Evolutionary conservation across 2,113 vertebrate genomes (phyloP), one percentile per base, ranked within the genome.

Genomic region (Carassius auratus): DNA sequence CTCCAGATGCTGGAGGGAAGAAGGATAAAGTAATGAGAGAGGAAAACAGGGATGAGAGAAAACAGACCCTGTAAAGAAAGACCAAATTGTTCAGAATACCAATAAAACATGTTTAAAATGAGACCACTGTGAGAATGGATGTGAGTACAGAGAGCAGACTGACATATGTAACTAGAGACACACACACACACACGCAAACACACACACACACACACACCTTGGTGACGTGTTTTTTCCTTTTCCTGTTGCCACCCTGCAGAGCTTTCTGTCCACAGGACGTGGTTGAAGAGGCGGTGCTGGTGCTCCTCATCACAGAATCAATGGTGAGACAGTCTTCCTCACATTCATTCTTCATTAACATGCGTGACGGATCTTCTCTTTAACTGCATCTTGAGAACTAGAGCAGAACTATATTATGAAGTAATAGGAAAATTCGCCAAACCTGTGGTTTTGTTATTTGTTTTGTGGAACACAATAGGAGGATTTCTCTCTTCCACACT

Each of bases 201-300:
- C 69, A 84, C 68, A 87, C 66, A 57, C 55, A 57, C 55, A 59
- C 57, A 61, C 8, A 61, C 79, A 87, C 74, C 78, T 89, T 85
- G 74, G 85, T 93, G 89, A 90, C 90, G 85, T 85, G 87, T 87
- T 75, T 91, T 90, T 92, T 92, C 87, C 85, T 88, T 83, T 90
- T 92, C 64, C 85, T 91, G 59, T 57, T 92, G 91, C 13, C 91
- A 91, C 94, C 90, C 94, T 93, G 90, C 95, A 99, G 98, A 90
- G 95, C 94, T 66, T 99, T 97, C 94, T 99, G 97, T 94, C 98
- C 98, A 6, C 97, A 97, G 91, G 97, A 99, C 94, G 98, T 98
- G 89, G 96, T 99, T 48, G 98, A 99, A 93, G 98, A 99, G 90
- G 97, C 97, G 74, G 96, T 99, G 64, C 93, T 99, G 86, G 95